phyloP scores from a whole-genome alignment of 2,113 vertebrate genomes.

The Dendropsophus ebraccatus region DNA sequence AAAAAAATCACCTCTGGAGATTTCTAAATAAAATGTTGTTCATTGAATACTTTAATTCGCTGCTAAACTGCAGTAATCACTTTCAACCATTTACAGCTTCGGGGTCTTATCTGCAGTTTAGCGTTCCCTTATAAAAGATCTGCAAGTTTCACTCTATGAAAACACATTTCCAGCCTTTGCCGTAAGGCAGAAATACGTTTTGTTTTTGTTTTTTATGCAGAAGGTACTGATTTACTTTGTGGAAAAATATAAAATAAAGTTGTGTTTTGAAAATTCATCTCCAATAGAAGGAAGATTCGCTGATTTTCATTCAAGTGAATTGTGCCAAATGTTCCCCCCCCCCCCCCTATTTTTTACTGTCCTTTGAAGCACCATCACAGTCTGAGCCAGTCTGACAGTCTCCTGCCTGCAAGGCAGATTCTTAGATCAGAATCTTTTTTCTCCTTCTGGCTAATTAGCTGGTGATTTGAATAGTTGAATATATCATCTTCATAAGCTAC shows the following conservation, averaged over 20 bases:
- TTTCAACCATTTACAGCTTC: not conserved
- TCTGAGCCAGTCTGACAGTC: conserved; percentile 10
- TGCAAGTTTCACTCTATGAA: conserved; percentile 7
- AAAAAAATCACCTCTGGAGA: not conserved
- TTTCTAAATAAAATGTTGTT: not conserved
- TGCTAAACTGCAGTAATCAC: conserved; percentile 19
- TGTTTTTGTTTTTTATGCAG: no score
- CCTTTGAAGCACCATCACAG: conserved; percentile 34
- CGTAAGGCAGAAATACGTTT: conserved; percentile 1
- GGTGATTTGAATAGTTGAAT: conserved; percentile 33
- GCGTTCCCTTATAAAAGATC: conserved; percentile 22
- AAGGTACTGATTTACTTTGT: not conserved
- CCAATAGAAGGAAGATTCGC: not conserved
- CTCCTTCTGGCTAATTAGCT: conserved; percentile 41
- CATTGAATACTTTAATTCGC: not conserved
- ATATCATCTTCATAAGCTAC: not conserved
- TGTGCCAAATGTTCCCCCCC: conserved; percentile 20
- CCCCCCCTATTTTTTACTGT: not conserved
- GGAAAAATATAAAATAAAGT: conserved; percentile 2
- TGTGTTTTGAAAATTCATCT: conserved; percentile 10
- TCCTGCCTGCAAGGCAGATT: conserved; percentile 27
- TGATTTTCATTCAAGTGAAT: conserved; percentile 36
- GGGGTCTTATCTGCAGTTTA: conserved; percentile 22
- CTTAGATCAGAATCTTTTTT: conserved; percentile 43
- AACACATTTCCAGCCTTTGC: conserved; percentile 20